phyloP scores from a whole-genome alignment of 1,140 invertebrate species.

The Atta texana region DNA sequence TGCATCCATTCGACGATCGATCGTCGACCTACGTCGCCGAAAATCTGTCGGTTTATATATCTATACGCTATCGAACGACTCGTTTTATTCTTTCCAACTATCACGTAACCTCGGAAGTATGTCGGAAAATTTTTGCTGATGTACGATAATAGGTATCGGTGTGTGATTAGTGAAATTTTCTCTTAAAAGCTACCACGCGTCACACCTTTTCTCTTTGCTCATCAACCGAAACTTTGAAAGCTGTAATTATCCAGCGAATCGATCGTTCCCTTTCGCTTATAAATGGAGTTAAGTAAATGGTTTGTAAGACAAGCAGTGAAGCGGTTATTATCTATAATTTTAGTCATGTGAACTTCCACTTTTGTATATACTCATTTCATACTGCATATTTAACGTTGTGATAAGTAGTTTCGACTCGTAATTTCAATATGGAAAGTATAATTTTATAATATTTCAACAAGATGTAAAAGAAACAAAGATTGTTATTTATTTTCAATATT shows the following conservation, averaged over 20 bases:
- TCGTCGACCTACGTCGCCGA: conserved; percentile 52
- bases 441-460: neutral
- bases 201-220: conserved; percentile 24
- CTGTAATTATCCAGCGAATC: conserved; percentile 27
- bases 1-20: conserved; percentile 15
- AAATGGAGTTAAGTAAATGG: conserved; percentile 39
- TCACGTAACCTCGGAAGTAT: conserved; percentile 50
- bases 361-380: neutral
- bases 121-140: conserved; percentile 57
- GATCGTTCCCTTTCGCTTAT: conserved; percentile 10
- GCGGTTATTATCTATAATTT: conserved; percentile 27
- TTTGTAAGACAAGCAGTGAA: conserved; percentile 19
- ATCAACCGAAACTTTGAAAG: conserved; percentile 31
- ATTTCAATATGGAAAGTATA: neutral
- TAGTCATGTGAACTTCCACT: conserved; percentile 6
- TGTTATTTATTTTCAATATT: conserved; percentile 20
- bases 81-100: conserved; percentile 37
- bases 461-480: neutral
- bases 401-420: neutral
- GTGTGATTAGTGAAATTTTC: conserved; percentile 67
- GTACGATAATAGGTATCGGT: conserved; percentile 30
- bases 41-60: conserved; percentile 56
- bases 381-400: neutral
- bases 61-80: neutral
- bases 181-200: conserved; percentile 2